Base-by-base conservation (phyloP, 2,888 invertebrate species). In the Hetaerina titia region DNA sequence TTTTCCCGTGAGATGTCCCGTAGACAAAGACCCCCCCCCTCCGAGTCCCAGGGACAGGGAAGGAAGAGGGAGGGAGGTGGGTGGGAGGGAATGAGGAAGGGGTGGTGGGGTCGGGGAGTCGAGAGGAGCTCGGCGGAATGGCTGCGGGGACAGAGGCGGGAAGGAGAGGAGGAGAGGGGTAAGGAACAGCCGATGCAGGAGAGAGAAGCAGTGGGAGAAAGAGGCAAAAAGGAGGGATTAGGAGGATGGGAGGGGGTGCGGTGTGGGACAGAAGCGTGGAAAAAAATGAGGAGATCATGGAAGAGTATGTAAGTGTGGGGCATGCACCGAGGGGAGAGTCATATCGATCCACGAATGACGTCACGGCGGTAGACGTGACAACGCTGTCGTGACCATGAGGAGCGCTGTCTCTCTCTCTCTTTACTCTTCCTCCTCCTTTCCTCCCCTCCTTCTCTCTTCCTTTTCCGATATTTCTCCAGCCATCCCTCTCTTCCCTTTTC, bases 301-400 rank as follows among this genome's bases (percentile, higher is more conserved):
- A 56, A 56, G 69, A 57, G 69, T 56, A 45, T 74, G 92, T 64
- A 56, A 56, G 64, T 69, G 64, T 64, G 64, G 45, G 56, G 64
- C 56, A 74, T 64, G 69, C 64, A 69, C 57, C 89, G 89, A 92
- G 74, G 22, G 92, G 58, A 74, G 92, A 92, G 92, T 92, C 92
- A 92, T 92, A 92, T 92, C 92, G 92, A 92, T 92, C 92, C 92
- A 56, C 92, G 64, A 69, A 56, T 92, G 92, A 92, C 92, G 92
- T 92, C 92, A 92, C 92, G 69, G 74, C 69, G 69, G 92, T 69
- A 92, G 74, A 92, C 92, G 92, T 92, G 92, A 92, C 92, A 92
- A 92, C 92, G 56, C 92, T 92, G 92, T 92, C 92, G 92, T 92
- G 92, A 64, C 92, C 92, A 69, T 74, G 74, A 92, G 92, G 69